phyloP scores from a whole-genome alignment of 1,140 invertebrate genomes.

The Neodiprion lecontei region DNA sequence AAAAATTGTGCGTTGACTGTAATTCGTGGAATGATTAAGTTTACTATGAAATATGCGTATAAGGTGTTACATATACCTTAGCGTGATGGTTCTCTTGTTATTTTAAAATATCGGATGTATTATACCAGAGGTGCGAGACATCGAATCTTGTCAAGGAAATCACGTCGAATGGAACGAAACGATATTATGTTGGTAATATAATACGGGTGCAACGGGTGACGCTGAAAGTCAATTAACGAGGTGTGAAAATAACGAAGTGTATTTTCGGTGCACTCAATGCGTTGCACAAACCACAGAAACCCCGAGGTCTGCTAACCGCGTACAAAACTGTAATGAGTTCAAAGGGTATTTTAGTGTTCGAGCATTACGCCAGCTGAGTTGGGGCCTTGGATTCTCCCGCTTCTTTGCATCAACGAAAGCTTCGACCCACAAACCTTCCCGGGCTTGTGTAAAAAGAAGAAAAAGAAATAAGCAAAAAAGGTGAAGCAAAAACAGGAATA shows the following conservation, averaged over 20 bases:
- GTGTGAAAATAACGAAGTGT: slow-evolving; percentile 27
- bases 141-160: too few relatives aligned
- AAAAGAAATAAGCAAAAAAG: neutral
- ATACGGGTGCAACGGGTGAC: too few relatives aligned
- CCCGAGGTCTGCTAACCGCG: neutral
- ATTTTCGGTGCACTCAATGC: slow-evolving; percentile 4
- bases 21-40: too few relatives aligned
- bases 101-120: too few relatives aligned
- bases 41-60: too few relatives aligned
- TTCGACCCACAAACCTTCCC: neutral
- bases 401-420: neutral
- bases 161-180: too few relatives aligned
- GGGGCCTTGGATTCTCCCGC: neutral
- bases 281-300: neutral
- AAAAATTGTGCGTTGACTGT: too few relatives aligned
- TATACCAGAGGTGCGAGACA: too few relatives aligned
- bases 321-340: slow-evolving; percentile 9
- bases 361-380: neutral
- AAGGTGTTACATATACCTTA: too few relatives aligned
- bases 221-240: slow-evolving; percentile 30
- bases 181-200: too few relatives aligned
- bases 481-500: neutral
- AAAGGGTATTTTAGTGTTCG: slow-evolving; percentile 11
- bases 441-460: neutral
- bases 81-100: too few relatives aligned